Base-by-base conservation (phyloP, 2,797 vertebrate genomes). In the Sebastes variabilis region DNA sequence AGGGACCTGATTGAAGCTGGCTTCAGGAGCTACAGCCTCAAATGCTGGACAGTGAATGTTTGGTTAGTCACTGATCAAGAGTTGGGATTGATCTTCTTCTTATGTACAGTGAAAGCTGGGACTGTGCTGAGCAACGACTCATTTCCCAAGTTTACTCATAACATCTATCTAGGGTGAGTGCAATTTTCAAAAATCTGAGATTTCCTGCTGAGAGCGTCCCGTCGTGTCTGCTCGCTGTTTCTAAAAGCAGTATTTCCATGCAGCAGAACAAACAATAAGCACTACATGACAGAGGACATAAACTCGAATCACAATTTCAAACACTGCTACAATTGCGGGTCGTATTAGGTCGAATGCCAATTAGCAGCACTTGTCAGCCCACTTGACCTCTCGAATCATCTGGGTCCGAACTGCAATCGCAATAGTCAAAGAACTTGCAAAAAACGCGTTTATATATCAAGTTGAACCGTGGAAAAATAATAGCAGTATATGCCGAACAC, bases 91-190 rank as follows among this genome's bases (percentile, higher is more conserved):
- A 71, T 65, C 46, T 72, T 78, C 38, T 59, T 32, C 46, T 71
- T 75, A 70, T 85, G 55, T 87, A 88, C 80, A 88, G 22, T 66
- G 49, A 78, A 71, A 71, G 61, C n/a, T 64, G 29, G 29, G 30
- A 68, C 56, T 72, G 66, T 22, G 66, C 34, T 30, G 66, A 72
- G 27, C 9, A 24, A 34, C 2, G 12, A 61, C 55, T 18, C 4
- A 20, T 56, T 66, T 66, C 62, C n/a, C 29, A 68, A 30, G 18
- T 72, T 79, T 25, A 55, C 32, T 56, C 18, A 13, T 58, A 34
- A 62, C 46, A 72, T 74, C 32, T 36, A 79, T 81, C 29, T 32
- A 24, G 20, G 12, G 7, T 24, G 29, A 67, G 74, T 75, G 66
- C 60, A 66, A 58, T 58, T 75, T 72, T 52, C 24, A 34, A 59